phyloP scores from a whole-genome alignment of 2,113 vertebrate species.

The Cichladusa arquata region DNA sequence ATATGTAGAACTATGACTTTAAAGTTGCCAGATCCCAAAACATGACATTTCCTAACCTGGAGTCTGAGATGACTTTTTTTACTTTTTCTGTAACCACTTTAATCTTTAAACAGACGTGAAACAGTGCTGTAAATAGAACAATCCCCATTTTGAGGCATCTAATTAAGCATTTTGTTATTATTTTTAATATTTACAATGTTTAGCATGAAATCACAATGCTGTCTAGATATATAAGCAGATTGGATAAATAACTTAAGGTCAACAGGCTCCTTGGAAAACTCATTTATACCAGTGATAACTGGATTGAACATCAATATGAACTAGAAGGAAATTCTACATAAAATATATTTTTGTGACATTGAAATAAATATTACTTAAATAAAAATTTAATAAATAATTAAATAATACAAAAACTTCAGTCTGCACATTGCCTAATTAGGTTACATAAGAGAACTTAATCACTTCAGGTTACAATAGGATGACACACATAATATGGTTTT shows the following conservation, averaged over 20 bases:
- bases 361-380: not conserved
- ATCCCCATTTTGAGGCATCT: not conserved
- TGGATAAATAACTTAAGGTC: not conserved
- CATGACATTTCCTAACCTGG: not conserved
- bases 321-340: not conserved
- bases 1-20: not conserved
- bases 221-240: not conserved
- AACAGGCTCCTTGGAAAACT: not conserved
- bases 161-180: not conserved
- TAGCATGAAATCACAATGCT: not conserved
- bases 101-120: not conserved
- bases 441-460: not conserved
- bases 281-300: not conserved
- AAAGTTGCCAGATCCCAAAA: not conserved
- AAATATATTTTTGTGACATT: not conserved
- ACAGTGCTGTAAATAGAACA: not conserved
- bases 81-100: not conserved
- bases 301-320: not conserved
- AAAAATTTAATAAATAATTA: too few relatives aligned
- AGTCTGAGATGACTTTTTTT: not conserved
- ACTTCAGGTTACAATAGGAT: not conserved
- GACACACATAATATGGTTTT: fast-evolving
- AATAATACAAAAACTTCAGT: not conserved
- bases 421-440: not conserved
- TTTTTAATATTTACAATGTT: not conserved